These are phyloP conservation scores for Cassiopea andromeda DNA, from an alignment of 30 jellyfish, hydroid and myxozoan genomes.

Conservation along the genomic window DNA sequence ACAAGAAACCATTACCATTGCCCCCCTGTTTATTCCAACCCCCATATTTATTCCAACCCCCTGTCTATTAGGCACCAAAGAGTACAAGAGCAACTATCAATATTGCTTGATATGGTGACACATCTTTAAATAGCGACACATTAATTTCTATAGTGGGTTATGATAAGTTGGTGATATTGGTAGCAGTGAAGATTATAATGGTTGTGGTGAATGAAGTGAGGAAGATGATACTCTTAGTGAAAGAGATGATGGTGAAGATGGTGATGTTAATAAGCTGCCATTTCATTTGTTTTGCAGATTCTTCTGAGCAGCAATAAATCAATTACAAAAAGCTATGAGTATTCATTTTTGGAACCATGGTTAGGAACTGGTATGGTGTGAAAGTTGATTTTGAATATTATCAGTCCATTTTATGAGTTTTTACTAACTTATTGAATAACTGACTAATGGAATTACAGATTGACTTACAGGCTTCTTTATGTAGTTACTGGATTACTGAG, in stretches of 20 bases:
- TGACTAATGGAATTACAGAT: no score
- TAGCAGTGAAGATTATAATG: background rate
- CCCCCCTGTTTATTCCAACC: no score
- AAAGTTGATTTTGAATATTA: background rate
- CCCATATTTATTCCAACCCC: no score
- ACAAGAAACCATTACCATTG: no score
- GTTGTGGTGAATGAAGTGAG: background rate
- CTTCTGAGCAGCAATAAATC: slow-evolving; percentile 67
- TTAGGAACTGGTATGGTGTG: slow-evolving; percentile 74
- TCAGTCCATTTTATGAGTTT: no score
- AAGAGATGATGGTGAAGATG: background rate
- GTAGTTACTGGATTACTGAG: background rate
- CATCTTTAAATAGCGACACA: no score
- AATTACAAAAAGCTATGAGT: slow-evolving; percentile 65
- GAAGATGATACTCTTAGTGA: background rate
- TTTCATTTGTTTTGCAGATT: slow-evolving; percentile 12
- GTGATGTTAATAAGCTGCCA: no score
- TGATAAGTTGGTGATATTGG: background rate
- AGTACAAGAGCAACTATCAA: background rate
- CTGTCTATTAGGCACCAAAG: no score
- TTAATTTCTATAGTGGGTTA: background rate
- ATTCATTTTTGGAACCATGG: slow-evolving; percentile 76
- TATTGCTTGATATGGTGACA: background rate
- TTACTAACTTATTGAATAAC: no score
- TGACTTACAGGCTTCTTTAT: background rate